phyloP scores from a whole-genome alignment of 2,888 invertebrate genomes.

The Rugalucina vietnamica region DNA sequence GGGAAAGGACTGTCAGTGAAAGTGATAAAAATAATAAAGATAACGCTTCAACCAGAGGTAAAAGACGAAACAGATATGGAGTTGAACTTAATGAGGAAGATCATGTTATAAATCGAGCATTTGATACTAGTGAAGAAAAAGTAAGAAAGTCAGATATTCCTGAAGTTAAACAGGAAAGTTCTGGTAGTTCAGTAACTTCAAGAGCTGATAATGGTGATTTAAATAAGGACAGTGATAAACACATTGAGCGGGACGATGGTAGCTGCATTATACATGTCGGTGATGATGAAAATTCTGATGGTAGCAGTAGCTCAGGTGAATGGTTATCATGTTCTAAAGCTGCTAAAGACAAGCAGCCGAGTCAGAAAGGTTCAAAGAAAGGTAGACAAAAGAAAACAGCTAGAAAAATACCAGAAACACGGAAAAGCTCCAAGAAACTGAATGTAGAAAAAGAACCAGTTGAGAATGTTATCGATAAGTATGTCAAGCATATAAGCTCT shows the following conservation, averaged over 20 bases:
- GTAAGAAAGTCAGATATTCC: too few species aligned
- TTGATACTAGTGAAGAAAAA: too few species aligned
- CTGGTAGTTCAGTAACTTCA: too few species aligned
- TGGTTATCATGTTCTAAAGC: slow-evolving; percentile 21
- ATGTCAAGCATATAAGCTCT: not conserved
- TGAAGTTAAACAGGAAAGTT: too few species aligned
- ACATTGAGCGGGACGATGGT: too few species aligned
- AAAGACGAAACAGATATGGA: not conserved
- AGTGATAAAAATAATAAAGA: not conserved
- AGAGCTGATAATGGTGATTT: too few species aligned
- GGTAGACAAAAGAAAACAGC: not conserved
- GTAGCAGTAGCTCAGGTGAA: not conserved
- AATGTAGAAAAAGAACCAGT: not conserved
- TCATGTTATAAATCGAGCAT: too few species aligned
- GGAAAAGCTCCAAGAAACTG: not conserved
- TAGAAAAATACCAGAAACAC: not conserved
- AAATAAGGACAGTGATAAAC: too few species aligned
- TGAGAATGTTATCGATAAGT: not conserved
- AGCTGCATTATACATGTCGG: slow-evolving; percentile 9
- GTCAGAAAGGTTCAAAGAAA: not conserved
- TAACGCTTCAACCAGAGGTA: not conserved
- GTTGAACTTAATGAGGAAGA: too few species aligned
- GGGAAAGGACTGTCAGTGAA: not conserved
- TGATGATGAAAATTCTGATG: slow-evolving; percentile 31
- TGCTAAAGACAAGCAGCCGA: not conserved